Conservation (phyloP, 2,797 vertebrate species). For the Rhadinocentrus ornatus region DNA sequence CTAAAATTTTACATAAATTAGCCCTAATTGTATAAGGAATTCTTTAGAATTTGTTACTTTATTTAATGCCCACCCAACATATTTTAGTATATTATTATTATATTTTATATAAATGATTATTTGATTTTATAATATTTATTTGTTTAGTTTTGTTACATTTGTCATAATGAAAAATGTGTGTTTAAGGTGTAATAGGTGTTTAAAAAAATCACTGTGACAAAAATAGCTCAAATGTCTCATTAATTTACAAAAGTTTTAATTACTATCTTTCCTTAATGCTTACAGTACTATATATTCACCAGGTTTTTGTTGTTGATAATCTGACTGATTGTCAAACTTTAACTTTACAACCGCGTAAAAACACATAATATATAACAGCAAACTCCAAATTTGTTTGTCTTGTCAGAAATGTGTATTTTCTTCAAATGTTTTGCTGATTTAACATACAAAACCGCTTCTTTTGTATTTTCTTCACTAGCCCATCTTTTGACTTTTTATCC, state of each 20-base stretch:
- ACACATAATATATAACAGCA: neutral
- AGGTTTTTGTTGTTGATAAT: neutral
- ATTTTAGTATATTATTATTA: too few relatives aligned
- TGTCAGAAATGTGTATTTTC: neutral
- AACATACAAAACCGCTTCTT: too few relatives aligned
- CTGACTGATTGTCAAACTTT: neutral
- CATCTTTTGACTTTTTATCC: constrained; percentile 10
- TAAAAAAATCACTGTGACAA: too few relatives aligned
- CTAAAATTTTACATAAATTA: neutral
- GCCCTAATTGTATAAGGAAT: neutral
- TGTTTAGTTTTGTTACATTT: neutral
- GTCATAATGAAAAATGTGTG: too few relatives aligned
- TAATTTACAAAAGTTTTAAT: neutral
- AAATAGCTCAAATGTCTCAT: neutral
- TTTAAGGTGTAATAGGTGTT: too few relatives aligned
- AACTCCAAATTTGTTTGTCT: neutral
- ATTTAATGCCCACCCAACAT: neutral
- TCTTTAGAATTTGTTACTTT: neutral
- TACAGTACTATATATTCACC: neutral
- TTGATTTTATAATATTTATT: neutral
- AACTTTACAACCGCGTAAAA: neutral
- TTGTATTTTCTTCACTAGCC: too few relatives aligned
- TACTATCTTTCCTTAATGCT: neutral
- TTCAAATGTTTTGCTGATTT: neutral
- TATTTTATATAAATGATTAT: neutral